Conservation (phyloP, 2,797 vertebrate species). For the Anguilla obscura region DNA sequence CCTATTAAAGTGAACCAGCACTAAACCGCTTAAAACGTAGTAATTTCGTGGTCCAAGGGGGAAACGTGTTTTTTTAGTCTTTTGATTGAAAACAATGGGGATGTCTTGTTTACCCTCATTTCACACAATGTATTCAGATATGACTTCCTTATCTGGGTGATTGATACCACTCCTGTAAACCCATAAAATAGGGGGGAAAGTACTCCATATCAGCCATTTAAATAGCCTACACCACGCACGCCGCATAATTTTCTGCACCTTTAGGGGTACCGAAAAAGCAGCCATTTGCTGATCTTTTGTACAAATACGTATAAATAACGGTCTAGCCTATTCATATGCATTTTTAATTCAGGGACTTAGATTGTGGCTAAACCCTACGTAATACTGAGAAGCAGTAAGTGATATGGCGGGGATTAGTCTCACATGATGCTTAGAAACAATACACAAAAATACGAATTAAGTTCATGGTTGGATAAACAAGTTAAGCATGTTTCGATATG, state of each 20-base stretch:
- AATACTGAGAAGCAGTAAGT: neutral
- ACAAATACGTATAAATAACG: neutral
- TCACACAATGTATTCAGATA: neutral
- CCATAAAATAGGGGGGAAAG: neutral
- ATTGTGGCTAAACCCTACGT: neutral
- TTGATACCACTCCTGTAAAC: neutral
- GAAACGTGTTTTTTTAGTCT: neutral
- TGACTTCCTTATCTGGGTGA: neutral
- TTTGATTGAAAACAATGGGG: neutral
- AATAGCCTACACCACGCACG: no score
- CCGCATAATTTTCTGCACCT: neutral
- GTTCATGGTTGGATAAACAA: slow-evolving; percentile 15
- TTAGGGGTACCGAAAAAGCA: neutral
- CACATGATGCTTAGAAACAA: slow-evolving; percentile 5
- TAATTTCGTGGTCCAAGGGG: neutral
- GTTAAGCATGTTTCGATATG: neutral
- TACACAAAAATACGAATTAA: neutral
- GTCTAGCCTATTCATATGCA: neutral
- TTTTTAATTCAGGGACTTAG: neutral
- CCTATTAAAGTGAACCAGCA: neutral
- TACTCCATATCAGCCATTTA: neutral
- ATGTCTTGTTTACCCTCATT: neutral
- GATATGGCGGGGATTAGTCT: neutral
- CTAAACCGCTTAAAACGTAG: neutral
- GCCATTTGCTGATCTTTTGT: neutral